phyloP scores from a whole-genome alignment of 2,888 invertebrate species.

The Melolontha melolontha region DNA sequence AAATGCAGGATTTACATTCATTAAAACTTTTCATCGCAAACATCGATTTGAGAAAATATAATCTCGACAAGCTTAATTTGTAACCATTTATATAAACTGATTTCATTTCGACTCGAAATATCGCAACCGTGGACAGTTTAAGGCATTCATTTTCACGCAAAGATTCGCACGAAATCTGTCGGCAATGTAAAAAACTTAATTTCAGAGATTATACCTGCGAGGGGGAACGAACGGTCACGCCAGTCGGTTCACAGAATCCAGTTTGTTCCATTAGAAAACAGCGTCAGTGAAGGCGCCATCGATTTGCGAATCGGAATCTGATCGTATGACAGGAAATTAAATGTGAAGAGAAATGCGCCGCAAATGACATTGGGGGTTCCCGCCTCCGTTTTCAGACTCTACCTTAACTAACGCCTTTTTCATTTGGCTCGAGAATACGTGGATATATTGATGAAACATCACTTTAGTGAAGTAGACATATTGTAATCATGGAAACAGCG shows the following conservation, averaged over 20 bases:
- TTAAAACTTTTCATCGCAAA: too few species aligned
- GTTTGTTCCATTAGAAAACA: conserved; percentile 15
- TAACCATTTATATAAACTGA: too few species aligned
- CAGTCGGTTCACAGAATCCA: conserved; percentile 1
- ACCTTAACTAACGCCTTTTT: too few species aligned
- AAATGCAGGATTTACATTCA: too few species aligned
- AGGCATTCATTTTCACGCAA: conserved; percentile 11
- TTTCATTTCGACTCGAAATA: too few species aligned
- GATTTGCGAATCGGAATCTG: conserved; percentile 30
- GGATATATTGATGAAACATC: too few species aligned
- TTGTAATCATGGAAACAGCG: too few species aligned
- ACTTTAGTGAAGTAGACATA: too few species aligned
- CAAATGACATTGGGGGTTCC: conserved; percentile 4
- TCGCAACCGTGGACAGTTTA: not conserved
- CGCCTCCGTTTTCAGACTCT: too few species aligned
- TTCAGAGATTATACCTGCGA: conserved; percentile 21
- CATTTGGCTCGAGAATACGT: too few species aligned
- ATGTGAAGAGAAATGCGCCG: conserved; percentile 13
- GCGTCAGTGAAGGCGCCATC: not conserved
- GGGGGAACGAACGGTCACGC: not conserved
- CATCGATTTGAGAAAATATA: too few species aligned
- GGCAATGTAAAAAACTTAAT: conserved; percentile 11
- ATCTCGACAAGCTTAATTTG: too few species aligned
- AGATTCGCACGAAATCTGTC: not conserved
- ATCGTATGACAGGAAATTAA: conserved; percentile 37